Evolutionary conservation across 2,797 vertebrate genomes (phyloP), one percentile per base, ranked within the genome.

Genomic region (Synaphobranchus kaupii): DNA sequence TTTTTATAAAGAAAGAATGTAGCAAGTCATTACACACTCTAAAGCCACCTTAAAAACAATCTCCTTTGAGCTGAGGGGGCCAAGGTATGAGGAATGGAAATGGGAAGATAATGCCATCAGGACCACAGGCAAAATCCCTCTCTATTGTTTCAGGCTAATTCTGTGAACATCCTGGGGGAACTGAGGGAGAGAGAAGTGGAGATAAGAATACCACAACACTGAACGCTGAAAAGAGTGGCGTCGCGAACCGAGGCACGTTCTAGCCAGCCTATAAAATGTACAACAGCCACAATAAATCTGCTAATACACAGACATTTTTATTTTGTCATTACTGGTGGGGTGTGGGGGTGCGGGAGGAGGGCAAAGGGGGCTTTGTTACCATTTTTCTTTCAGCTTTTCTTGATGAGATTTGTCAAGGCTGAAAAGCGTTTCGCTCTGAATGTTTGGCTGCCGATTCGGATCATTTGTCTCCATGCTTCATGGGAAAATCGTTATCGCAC

Each of bases 21-120:
- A 90, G 87, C 89, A 90, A 92, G 91, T 93, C 93, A 92, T 93
- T 93, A 93, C 90, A 90, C 88, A 90, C 89, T 91, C 89, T 89
- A 93, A 94, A 93, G 90, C 91, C 91, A 93, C 90, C 89, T 91
- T 91, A 88, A 89, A 93, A 94, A 93, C 92, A 92, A 93, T 92
- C 92, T 92, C 88, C 90, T 90, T 87, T 78, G 85, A 91, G 91
- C 92, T 90, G 54, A 78, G 85, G 39, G 39, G 91, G 94, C 93
- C 90, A 91, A 86, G 85, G 88, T 44, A 84, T 78, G 86, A 90
- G 89, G 89, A 94, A 94, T 92, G 90, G 92, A 91, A 94, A 95
- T 93, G 86, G 90, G 92, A 88, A 91, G 89, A 93, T 94, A 95
- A 92, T 91, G 87, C 89, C 90, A 92, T 89, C 90, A 92, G 91